Percentiles rank a stretch among this genome's conserved stretches.
Evolutionary conservation across 2,113 vertebrate species (phyloP).

Genomic region (Dipodomys spectabilis): DNA sequence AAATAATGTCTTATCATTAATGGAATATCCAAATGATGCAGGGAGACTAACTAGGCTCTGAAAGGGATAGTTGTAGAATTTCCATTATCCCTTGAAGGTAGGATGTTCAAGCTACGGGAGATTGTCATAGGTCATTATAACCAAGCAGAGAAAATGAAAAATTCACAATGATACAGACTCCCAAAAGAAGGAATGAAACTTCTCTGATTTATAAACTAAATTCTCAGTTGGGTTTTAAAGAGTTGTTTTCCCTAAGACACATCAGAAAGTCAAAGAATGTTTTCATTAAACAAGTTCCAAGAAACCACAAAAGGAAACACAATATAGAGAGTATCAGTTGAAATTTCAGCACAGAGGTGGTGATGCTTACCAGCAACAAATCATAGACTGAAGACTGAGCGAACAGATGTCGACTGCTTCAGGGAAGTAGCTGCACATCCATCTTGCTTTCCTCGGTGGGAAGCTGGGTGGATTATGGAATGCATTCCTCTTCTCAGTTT

Average conservation of each 20-base stretch:
- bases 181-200: background rate
- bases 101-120: background rate
- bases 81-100: background rate
- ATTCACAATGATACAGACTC: background rate
- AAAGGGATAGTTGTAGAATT: background rate
- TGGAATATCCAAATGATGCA: background rate
- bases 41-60: background rate
- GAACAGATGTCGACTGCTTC: slow-evolving; percentile 54
- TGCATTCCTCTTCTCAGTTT: slow-evolving; percentile 25
- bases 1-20: slow-evolving; percentile 44
- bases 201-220: slow-evolving; percentile 24
- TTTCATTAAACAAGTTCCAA: slow-evolving; percentile 45
- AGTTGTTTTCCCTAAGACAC: slow-evolving; percentile 35
- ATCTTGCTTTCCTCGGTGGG: slow-evolving; percentile 56
- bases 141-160: slow-evolving; percentile 5
- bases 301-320: slow-evolving; percentile 35
- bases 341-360: slow-evolving; percentile 64
- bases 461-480: slow-evolving; percentile 7
- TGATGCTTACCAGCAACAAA: slow-evolving; percentile 53
- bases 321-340: background rate
- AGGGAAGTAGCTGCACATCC: background rate
- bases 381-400: background rate
- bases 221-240: slow-evolving; percentile 17
- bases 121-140: slow-evolving; percentile 13
- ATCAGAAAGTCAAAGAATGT: slow-evolving; percentile 26